Percentiles rank a stretch among this genome's conserved stretches.
Conservation (phyloP, 2,888 invertebrate species). For the Galeruca laticollis region DNA sequence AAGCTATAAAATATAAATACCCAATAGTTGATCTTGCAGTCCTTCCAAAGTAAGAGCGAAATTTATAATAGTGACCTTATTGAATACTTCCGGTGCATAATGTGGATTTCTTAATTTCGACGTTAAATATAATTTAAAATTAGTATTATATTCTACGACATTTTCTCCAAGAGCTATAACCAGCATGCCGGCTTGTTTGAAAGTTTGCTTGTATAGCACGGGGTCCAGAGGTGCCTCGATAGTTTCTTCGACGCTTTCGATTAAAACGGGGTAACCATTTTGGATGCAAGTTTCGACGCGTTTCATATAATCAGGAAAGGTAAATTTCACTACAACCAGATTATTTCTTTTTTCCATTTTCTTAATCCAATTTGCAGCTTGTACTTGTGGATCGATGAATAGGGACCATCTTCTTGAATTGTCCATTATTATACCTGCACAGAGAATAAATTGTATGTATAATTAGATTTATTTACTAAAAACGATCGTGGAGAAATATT, state of each 20-base stretch:
- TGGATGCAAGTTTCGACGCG: slow-evolving; percentile 81
- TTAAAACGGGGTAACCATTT: slow-evolving; percentile 80
- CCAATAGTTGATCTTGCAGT: slow-evolving; percentile 85
- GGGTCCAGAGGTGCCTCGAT: slow-evolving; percentile 85
- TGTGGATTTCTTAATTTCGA: slow-evolving; percentile 88
- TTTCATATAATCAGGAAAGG: slow-evolving; percentile 82
- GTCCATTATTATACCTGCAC: slow-evolving; percentile 77
- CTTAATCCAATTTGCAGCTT: slow-evolving; percentile 89
- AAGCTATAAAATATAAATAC: slow-evolving; percentile 56
- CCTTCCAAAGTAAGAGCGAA: slow-evolving; percentile 87
- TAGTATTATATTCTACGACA: slow-evolving; percentile 79
- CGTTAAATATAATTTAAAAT: slow-evolving; percentile 85
- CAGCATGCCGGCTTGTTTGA: slow-evolving; percentile 79
- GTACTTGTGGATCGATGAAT: slow-evolving; percentile 86
- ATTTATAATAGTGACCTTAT: slow-evolving; percentile 86
- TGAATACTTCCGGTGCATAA: slow-evolving; percentile 86
- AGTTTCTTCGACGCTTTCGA: slow-evolving; percentile 84
- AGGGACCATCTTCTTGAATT: slow-evolving; percentile 84
- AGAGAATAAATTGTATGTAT: slow-evolving; percentile 14
- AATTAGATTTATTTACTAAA: too few species aligned
- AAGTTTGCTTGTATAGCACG: slow-evolving; percentile 79
- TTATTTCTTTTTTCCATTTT: slow-evolving; percentile 82
- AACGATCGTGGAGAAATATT: too few species aligned
- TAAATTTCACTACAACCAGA: slow-evolving; percentile 79
- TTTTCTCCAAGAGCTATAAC: slow-evolving; percentile 85